Conservation (phyloP, 2,888 invertebrate genomes). For the Nomada flava region DNA sequence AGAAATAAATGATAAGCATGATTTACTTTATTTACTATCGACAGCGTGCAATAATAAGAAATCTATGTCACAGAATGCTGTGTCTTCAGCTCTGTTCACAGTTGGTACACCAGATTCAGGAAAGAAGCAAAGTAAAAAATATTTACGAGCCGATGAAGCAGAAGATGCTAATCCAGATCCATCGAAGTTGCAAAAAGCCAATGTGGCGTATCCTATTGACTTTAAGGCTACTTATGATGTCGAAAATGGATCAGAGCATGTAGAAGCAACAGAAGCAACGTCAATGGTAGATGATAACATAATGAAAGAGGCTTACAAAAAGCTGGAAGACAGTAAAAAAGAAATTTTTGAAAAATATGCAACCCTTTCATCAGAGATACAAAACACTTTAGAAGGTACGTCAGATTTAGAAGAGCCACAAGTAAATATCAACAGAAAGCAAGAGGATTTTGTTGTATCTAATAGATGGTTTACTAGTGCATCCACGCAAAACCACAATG, state of each 20-base stretch:
- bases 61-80: neutral
- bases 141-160: neutral
- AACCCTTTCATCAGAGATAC: neutral
- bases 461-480: neutral
- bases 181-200: too few species aligned
- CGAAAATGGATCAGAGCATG: neutral
- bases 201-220: too few species aligned
- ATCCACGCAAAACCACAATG: neutral
- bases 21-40: neutral
- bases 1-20: neutral
- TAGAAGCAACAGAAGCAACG: neutral
- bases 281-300: neutral
- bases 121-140: neutral
- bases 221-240: neutral
- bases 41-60: neutral
- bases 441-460: neutral
- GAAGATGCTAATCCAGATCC: neutral
- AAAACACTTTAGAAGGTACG: neutral
- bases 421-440: neutral
- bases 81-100: neutral
- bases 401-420: too few species aligned
- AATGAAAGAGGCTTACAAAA: neutral
- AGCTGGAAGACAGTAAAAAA: neutral
- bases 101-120: neutral
- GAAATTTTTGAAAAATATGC: neutral